Conservation (phyloP, 2,888 invertebrate genomes). For the Physocephala rufipes region DNA sequence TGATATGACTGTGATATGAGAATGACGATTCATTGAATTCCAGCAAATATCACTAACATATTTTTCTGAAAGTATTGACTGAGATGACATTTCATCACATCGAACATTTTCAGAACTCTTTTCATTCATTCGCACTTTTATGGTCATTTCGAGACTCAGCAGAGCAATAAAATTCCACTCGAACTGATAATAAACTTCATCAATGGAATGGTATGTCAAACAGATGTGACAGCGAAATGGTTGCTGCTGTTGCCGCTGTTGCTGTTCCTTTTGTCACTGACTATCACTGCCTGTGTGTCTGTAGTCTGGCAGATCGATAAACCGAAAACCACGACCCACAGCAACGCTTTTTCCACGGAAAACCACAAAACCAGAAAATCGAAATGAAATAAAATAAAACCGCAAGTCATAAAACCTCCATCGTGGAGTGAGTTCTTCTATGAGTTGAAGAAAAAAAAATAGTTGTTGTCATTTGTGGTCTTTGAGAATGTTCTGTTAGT, state of each 20-base stretch:
- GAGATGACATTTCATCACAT: not conserved
- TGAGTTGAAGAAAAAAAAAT: not conserved
- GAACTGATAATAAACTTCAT: not conserved
- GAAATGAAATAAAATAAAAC: not conserved
- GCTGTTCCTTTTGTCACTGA: no score
- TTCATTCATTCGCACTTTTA: not conserved
- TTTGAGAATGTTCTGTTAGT: not conserved
- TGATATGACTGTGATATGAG: no score
- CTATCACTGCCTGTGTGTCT: not conserved
- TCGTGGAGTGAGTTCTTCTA: not conserved
- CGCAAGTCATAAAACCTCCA: no score
- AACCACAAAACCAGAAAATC: not conserved
- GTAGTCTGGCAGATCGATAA: constrained; percentile 4
- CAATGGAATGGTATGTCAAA: not conserved
- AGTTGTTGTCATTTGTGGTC: not conserved
- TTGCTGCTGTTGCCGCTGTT: not conserved
- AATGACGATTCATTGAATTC: no score
- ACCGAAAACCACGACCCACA: not conserved
- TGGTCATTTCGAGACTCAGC: not conserved
- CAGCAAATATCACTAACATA: not conserved
- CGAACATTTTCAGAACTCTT: not conserved
- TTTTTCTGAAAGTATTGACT: not conserved
- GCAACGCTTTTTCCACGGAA: not conserved
- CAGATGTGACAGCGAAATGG: constrained; percentile 5
- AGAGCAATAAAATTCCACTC: not conserved